phyloP scores from a whole-genome alignment of 1,140 invertebrate species.

The Sipha flava region DNA sequence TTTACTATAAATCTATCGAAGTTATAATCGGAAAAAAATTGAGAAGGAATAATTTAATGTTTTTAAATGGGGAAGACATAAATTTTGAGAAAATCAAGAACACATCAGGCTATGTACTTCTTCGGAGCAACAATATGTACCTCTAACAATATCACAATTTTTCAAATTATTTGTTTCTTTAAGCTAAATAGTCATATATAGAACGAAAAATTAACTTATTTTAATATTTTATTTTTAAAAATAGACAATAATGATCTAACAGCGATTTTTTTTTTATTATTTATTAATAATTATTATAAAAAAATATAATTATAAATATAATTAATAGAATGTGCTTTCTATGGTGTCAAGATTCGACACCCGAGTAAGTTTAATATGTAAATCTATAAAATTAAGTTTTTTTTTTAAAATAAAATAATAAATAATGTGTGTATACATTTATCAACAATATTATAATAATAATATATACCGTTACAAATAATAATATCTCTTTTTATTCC shows the following conservation, averaged over 20 bases:
- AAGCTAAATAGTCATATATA: slow-evolving; percentile 23
- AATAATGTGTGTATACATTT: slow-evolving; percentile 26
- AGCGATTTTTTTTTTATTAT: slow-evolving; percentile 10
- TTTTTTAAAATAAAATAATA: slow-evolving; percentile 19
- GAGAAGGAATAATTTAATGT: not conserved
- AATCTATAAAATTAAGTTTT: slow-evolving; percentile 28
- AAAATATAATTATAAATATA: slow-evolving; percentile 31
- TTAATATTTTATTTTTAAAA: slow-evolving; percentile 13
- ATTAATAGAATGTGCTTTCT: slow-evolving; percentile 32
- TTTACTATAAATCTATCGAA: not conserved
- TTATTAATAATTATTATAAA: slow-evolving; percentile 23
- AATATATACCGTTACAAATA: slow-evolving; percentile 10
- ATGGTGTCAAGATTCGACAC: slow-evolving; percentile 21
- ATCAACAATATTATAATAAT: slow-evolving; percentile 18
- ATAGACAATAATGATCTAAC: slow-evolving; percentile 24
- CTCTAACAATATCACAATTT: slow-evolving; percentile 26
- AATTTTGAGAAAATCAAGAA: slow-evolving; percentile 28
- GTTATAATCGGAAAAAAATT: slow-evolving; percentile 12
- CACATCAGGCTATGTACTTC: slow-evolving; percentile 29
- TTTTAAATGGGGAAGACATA: slow-evolving; percentile 25
- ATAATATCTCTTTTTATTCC: not conserved
- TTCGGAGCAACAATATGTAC: slow-evolving; percentile 19
- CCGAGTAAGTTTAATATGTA: slow-evolving; percentile 9
- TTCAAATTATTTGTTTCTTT: not conserved
- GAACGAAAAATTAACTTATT: slow-evolving; percentile 16